Conservation (phyloP, 2,797 vertebrate species). For the Naso thynnoides region DNA sequence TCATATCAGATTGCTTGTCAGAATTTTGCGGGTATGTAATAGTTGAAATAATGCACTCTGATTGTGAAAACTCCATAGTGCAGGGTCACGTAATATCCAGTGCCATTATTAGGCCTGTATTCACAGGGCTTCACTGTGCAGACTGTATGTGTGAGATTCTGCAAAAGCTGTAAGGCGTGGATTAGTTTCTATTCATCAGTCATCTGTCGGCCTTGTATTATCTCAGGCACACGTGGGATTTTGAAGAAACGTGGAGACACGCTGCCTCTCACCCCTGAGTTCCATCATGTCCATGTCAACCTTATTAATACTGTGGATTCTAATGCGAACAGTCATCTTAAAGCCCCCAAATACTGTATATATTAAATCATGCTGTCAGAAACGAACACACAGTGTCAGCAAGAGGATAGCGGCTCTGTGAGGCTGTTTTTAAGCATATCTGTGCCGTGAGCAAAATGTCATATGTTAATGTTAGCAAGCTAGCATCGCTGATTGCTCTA, state of each 20-base stretch:
- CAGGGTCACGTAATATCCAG: slow-evolving; percentile 21
- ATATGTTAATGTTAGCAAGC: neutral
- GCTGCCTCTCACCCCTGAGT: neutral
- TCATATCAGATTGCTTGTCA: slow-evolving; percentile 9
- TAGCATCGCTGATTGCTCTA: neutral
- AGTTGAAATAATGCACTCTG: slow-evolving; percentile 2
- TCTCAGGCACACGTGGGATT: neutral
- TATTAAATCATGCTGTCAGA: neutral
- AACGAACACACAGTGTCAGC: neutral
- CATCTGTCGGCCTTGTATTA: slow-evolving; percentile 2
- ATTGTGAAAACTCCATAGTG: neutral
- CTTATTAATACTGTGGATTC: neutral
- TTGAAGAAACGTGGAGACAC: neutral
- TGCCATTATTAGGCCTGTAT: slow-evolving; percentile 8
- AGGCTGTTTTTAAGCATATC: neutral
- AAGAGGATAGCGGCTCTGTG: neutral
- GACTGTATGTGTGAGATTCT: neutral
- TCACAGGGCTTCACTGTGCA: neutral
- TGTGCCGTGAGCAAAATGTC: neutral
- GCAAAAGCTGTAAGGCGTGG: neutral
- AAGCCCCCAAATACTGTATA: neutral
- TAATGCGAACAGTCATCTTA: neutral
- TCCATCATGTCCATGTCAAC: neutral
- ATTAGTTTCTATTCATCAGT: slow-evolving; percentile 1
- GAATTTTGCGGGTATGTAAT: slow-evolving; percentile 16